Evolutionary conservation across 2,888 invertebrate genomes (phyloP).

Genomic region (Clanis bilineata): DNA sequence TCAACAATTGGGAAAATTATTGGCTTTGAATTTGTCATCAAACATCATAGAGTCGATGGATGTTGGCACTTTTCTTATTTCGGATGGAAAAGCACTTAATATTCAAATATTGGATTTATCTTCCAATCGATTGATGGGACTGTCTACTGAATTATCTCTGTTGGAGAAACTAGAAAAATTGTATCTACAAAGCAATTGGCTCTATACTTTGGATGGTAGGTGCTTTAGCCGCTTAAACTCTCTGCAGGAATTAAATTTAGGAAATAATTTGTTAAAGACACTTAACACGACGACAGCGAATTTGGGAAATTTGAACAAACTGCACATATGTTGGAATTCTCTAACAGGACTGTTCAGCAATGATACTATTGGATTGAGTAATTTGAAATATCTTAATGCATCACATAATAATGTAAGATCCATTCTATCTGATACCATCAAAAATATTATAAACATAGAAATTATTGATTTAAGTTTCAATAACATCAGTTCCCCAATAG

Average conservation of each 20-base stretch:
- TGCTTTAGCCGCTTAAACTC: conserved; percentile 45
- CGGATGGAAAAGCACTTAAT: conserved; percentile 32
- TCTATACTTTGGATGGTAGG: conserved; percentile 46
- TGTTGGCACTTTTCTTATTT: conserved; percentile 40
- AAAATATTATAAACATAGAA: conserved; percentile 46
- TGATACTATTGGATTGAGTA: conserved; percentile 51
- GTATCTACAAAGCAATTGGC: conserved; percentile 52
- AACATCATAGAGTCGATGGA: conserved; percentile 49
- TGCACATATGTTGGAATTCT: conserved; percentile 57
- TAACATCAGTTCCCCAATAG: conserved; percentile 47
- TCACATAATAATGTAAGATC: conserved; percentile 55
- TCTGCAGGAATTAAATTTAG: conserved; percentile 44
- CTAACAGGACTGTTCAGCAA: conserved; percentile 47
- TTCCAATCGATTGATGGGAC: conserved; percentile 41
- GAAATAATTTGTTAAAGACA: conserved; percentile 48
- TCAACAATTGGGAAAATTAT: conserved; percentile 36
- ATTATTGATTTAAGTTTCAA: conserved; percentile 59
- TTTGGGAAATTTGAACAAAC: conserved; percentile 44
- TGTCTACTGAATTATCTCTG: conserved; percentile 41
- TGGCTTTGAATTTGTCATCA: conserved; percentile 52
- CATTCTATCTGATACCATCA: conserved; percentile 59
- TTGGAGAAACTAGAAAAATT: conserved; percentile 44
- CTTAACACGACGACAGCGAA: conserved; percentile 53
- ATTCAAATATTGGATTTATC: conserved; percentile 56
- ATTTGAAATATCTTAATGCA: conserved; percentile 52